These are phyloP conservation scores for Papilio polyxenes DNA, from an alignment of 1,140 invertebrate species.

Conservation along the genomic window DNA sequence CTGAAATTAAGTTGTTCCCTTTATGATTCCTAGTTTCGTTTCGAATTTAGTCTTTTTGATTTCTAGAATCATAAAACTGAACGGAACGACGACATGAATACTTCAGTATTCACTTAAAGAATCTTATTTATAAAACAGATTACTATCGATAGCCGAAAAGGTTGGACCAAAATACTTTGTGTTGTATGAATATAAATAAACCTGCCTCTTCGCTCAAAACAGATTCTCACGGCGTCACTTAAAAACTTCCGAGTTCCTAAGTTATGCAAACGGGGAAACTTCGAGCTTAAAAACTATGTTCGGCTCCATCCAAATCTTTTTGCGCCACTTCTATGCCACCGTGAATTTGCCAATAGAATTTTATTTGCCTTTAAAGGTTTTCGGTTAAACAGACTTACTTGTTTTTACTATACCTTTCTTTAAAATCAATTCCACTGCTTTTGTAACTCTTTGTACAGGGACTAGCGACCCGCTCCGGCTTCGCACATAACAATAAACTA, in stretches of 20 bases:
- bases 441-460: background rate
- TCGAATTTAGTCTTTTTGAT: background rate
- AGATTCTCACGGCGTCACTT: slow-evolving; percentile 53
- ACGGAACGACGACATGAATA: background rate
- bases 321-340: slow-evolving; percentile 70
- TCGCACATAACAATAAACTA: background rate
- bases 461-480: background rate
- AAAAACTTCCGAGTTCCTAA: slow-evolving; percentile 67
- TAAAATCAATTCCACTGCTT: slow-evolving; percentile 5
- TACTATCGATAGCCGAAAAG: slow-evolving; percentile 24
- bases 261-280: slow-evolving; percentile 75
- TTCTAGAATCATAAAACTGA: background rate
- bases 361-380: slow-evolving; percentile 36
- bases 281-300: slow-evolving; percentile 65
- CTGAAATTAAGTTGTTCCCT: background rate
- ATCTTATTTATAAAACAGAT: slow-evolving; percentile 7
- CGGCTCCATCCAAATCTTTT: slow-evolving; percentile 70
- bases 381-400: slow-evolving; percentile 10
- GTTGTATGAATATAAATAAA: slow-evolving; percentile 41
- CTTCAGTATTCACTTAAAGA: slow-evolving; percentile 3
- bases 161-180: slow-evolving; percentile 31
- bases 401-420: background rate
- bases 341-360: slow-evolving; percentile 56
- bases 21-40: background rate
- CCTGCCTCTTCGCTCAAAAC: slow-evolving; percentile 39